Evolutionary conservation across 2,888 invertebrate genomes (phyloP), one percentile per base, ranked within the genome.

Genomic region (Lithodes maja): DNA sequence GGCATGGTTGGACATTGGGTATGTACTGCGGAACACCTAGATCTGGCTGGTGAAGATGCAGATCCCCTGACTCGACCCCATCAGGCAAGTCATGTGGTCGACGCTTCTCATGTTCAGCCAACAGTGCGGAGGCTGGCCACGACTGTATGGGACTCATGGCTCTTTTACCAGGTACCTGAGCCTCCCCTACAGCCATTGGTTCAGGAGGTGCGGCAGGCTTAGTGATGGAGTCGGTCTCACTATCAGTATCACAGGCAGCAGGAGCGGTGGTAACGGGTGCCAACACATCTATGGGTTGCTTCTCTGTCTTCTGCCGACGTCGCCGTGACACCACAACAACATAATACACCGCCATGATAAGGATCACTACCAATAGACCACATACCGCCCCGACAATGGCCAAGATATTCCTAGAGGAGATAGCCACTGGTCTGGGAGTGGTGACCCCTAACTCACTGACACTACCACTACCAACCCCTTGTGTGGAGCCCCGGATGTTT

Each of bases 81-180:
- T 78, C 83, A 53, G 85, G 83, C 54, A 82, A 15, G 53, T 91
- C 91, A 5, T 75, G 74, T 5, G 91, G 86, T 12, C 79, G 85
- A 9, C 91, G 88, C 68, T 90, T 82, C 81, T 91, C 91, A 33
- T 91, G 91, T 68, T 91, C 91, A 50, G 87, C 90, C 15, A 91
- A 90, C 52, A 91, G 88, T 12, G 88, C 90, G 50, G 91, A 91
- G 55, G 91, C 91, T 7, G 91, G 91, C 91, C 91, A 91, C 5
- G 91, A 91, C 84, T 91, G 91, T 49, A 91, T 88, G 15, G 91
- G 91, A 68, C 91, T 91, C 55, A 91, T 77, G n/a, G 91, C 82
- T 49, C 91, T 84, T 71, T 87, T 87, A 15, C 85, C 87, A 5
- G 85, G 53, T 53, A 87, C 85, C 54, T 91, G 89, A 15, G 90